These are phyloP conservation scores for Agelastica alni DNA, from an alignment of 2,888 invertebrate genomes.

Conservation along the genomic window DNA sequence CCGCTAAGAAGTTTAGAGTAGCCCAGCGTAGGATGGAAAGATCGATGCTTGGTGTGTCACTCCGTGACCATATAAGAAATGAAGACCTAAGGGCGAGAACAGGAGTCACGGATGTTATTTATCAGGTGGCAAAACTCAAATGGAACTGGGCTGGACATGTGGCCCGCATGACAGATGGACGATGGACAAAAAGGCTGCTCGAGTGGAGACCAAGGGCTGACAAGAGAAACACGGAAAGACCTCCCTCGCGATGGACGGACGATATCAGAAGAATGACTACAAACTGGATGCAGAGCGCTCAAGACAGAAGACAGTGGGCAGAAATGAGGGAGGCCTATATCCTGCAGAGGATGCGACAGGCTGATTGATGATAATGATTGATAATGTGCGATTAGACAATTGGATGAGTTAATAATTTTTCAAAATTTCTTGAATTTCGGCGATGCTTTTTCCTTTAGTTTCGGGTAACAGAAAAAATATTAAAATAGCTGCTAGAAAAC, in stretches of 20 bases:
- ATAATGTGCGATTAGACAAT: too few relatives aligned
- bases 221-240: too few relatives aligned
- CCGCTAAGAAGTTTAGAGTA: too few relatives aligned
- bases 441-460: slow-evolving; percentile 12
- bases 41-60: too few relatives aligned
- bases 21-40: too few relatives aligned
- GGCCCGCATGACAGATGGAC: background rate
- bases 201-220: too few relatives aligned
- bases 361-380: background rate
- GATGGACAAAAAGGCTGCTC: background rate
- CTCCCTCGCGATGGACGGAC: too few relatives aligned
- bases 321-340: background rate
- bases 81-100: too few relatives aligned
- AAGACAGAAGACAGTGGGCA: background rate
- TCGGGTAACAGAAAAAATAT: slow-evolving; percentile 9
- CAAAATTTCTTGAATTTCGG: slow-evolving; percentile 4
- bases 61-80: too few relatives aligned
- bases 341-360: background rate
- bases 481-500: background rate
- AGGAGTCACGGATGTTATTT: too few relatives aligned
- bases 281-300: background rate
- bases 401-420: background rate
- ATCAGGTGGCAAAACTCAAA: too few relatives aligned
- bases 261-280: too few relatives aligned
- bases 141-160: background rate